A percentile compares a stretch with the other conserved stretches of the same genome.
Conservation (phyloP, 2,888 invertebrate species). For the Argynnis bischoffii region DNA sequence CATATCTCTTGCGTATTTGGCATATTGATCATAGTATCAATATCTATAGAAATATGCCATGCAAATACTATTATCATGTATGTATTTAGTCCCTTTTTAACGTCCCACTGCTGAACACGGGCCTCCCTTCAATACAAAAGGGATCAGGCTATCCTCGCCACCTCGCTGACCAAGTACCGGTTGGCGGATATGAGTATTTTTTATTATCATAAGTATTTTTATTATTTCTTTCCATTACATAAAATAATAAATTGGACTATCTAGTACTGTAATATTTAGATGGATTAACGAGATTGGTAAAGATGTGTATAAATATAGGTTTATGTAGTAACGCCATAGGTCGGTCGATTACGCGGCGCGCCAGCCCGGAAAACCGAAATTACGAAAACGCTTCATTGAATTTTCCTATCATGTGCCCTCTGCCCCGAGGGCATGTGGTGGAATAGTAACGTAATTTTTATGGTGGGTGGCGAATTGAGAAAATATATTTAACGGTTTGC, state of each 20-base stretch:
- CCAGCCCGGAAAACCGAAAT: slow-evolving; percentile 77
- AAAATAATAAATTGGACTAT: not conserved
- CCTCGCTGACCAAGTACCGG: too few relatives aligned
- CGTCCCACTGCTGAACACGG: too few relatives aligned
- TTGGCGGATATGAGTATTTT: too few relatives aligned
- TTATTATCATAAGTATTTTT: too few relatives aligned
- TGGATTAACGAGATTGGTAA: slow-evolving; percentile 14
- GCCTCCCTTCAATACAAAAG: too few relatives aligned
- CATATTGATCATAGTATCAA: too few relatives aligned
- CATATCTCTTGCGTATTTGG: too few relatives aligned
- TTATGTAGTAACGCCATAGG: not conserved
- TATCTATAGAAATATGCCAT: too few relatives aligned
- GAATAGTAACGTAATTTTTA: slow-evolving; percentile 12
- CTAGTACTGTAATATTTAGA: slow-evolving; percentile 1
- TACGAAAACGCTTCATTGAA: slow-evolving; percentile 75
- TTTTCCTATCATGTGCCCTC: slow-evolving; percentile 66
- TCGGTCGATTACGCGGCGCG: slow-evolving; percentile 52
- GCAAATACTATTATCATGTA: too few relatives aligned
- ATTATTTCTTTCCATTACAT: not conserved
- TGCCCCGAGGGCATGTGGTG: slow-evolving; percentile 42
- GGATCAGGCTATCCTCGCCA: too few relatives aligned
- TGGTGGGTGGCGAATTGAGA: slow-evolving; percentile 1
- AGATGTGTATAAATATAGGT: slow-evolving; percentile 1
- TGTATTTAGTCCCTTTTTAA: too few relatives aligned
- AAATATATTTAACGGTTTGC: slow-evolving; percentile 3